These are phyloP conservation scores for Drosophila saltans DNA, from an alignment of 1,140 invertebrate species.

Conservation along the genomic window DNA sequence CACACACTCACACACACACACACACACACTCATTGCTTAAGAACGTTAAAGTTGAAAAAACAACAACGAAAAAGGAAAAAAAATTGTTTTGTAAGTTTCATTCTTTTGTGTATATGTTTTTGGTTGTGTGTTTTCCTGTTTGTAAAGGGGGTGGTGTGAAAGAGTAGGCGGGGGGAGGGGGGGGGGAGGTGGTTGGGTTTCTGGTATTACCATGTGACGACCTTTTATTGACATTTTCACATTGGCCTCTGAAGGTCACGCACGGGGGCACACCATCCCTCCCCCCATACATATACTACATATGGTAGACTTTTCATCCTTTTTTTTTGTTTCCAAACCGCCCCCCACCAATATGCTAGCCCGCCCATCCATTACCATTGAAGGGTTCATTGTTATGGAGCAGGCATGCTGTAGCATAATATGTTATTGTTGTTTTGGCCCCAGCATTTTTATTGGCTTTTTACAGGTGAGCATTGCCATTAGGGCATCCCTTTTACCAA, in stretches of 20 bases:
- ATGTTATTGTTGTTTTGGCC: constrained; percentile 60
- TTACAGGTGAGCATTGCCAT: constrained; percentile 60
- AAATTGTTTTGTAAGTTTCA: background rate
- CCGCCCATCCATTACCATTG: constrained; percentile 5
- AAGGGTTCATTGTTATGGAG: constrained; percentile 56
- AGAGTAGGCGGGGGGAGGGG: no score
- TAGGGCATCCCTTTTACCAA: constrained; percentile 39
- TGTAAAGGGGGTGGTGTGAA: background rate
- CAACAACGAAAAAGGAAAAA: no score
- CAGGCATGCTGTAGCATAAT: constrained; percentile 50
- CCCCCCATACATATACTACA: background rate
- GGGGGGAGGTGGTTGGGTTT: background rate
- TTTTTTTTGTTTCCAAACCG: background rate
- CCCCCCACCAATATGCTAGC: background rate
- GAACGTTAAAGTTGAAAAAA: background rate
- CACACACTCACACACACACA: background rate
- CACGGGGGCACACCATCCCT: constrained; percentile 21
- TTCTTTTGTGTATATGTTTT: constrained; percentile 7
- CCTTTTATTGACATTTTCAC: constrained; percentile 70
- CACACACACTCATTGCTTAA: constrained; percentile 17
- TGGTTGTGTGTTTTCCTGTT: background rate
- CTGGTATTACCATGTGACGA: constrained; percentile 34
- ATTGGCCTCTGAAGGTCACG: constrained; percentile 46
- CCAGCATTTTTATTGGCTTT: constrained; percentile 64
- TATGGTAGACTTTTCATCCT: constrained; percentile 17